Conservation (phyloP, 2,113 vertebrate species). For the Candoia aspera region DNA sequence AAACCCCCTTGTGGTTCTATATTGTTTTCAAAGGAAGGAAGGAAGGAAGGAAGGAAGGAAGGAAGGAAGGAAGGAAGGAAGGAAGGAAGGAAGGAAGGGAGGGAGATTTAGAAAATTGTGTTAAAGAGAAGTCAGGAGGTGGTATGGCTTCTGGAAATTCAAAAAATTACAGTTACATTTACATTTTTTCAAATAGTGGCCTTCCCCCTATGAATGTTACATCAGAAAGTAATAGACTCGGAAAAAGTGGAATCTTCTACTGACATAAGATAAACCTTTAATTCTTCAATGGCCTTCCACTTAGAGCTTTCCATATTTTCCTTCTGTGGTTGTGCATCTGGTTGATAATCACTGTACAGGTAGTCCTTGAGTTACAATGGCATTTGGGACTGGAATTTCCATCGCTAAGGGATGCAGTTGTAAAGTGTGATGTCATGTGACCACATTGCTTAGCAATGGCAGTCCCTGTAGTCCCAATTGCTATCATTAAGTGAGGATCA, state of each 20-base stretch:
- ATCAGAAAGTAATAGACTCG: constrained; percentile 45
- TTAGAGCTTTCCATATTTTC: background rate
- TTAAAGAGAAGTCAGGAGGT: constrained; percentile 11
- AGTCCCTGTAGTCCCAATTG: background rate
- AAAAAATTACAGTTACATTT: constrained; percentile 10
- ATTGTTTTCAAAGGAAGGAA: background rate
- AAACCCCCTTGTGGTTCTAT: constrained; percentile 29
- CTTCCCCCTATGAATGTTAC: constrained; percentile 36
- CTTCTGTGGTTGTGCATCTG: background rate
- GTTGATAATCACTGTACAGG: background rate
- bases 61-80: background rate
- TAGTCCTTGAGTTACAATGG: background rate
- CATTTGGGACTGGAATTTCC: background rate
- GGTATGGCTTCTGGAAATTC: constrained; percentile 21
- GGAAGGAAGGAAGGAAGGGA: constrained; percentile 13
- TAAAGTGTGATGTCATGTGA: background rate
- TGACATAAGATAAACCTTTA: constrained; percentile 48
- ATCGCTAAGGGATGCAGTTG: background rate
- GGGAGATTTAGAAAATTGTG: background rate
- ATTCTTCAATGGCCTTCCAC: constrained; percentile 37
- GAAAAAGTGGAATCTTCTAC: constrained; percentile 58
- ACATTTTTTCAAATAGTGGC: constrained; percentile 48
- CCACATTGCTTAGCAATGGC: background rate
- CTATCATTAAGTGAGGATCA: background rate
- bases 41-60: background rate